Evolutionary conservation across 2,888 invertebrate genomes (phyloP).

Genomic region (Gandaritis pyraliata): DNA sequence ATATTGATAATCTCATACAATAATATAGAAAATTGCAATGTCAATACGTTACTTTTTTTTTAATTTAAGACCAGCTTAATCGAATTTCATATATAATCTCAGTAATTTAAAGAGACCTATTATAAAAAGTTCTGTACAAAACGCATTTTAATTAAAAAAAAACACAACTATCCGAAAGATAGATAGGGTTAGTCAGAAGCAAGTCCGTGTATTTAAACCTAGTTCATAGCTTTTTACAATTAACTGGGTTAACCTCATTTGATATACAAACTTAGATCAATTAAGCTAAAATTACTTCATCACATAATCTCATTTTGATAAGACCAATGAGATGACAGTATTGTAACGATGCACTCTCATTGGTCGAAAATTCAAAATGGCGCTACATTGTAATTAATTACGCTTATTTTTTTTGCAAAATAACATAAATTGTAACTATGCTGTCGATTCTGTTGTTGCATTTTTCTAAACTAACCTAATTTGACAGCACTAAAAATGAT

Average conservation of each 20-base stretch:
- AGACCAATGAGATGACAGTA: not conserved
- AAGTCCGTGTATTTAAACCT: not conserved
- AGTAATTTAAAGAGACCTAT: no score
- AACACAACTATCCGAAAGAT: no score
- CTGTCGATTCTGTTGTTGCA: no score
- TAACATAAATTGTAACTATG: conserved; percentile 10
- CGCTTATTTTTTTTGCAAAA: not conserved
- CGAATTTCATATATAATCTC: no score
- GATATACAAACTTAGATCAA: conserved; percentile 1
- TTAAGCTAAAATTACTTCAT: conserved; percentile 1
- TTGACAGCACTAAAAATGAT: no score
- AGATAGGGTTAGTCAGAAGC: no score
- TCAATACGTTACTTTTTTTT: no score
- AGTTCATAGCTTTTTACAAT: not conserved
- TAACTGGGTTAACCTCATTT: conserved; percentile 4
- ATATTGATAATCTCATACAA: conserved; percentile 59
- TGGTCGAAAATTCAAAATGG: conserved; percentile 12
- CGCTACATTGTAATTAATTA: conserved; percentile 1
- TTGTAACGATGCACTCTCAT: conserved; percentile 1
- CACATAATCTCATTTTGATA: not conserved
- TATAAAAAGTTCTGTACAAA: no score
- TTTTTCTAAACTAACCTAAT: no score
- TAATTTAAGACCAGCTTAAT: no score
- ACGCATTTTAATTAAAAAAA: no score
- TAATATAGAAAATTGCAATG: conserved; percentile 26